Conservation (phyloP, 2,888 invertebrate genomes). For the Ypsolopha sequella region DNA sequence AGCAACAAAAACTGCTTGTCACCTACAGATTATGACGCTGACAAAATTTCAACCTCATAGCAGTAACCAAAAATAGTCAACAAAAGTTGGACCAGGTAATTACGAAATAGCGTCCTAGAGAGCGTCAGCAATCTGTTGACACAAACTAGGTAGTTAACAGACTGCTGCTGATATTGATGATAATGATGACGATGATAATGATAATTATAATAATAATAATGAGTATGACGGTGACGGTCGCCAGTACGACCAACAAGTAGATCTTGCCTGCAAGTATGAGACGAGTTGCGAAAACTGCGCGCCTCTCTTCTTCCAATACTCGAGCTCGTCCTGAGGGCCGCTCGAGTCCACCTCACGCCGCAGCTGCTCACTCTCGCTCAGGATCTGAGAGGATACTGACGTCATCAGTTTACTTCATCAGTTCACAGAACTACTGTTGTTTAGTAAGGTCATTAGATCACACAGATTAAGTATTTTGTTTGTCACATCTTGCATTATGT, state of each 20-base stretch:
- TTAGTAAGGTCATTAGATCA: not conserved
- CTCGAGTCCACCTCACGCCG: slow-evolving; percentile 92
- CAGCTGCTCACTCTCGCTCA: slow-evolving; percentile 93
- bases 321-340: slow-evolving; percentile 94
- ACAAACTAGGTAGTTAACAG: too few relatives aligned
- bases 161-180: too few relatives aligned
- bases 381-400: slow-evolving; percentile 55
- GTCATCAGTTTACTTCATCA: too few relatives aligned
- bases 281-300: slow-evolving; percentile 93
- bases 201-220: too few relatives aligned
- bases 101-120: not conserved
- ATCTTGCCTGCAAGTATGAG: slow-evolving; percentile 75
- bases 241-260: too few relatives aligned
- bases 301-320: slow-evolving; percentile 96
- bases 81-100: not conserved
- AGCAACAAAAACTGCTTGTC: too few relatives aligned
- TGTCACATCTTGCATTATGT: not conserved
- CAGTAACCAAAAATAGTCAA: too few relatives aligned
- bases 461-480: not conserved
- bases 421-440: not conserved
- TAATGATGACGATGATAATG: too few relatives aligned
- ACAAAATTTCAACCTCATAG: too few relatives aligned
- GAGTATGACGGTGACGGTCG: not conserved
- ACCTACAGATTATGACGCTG: too few relatives aligned
- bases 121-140: too few relatives aligned